Evolutionary conservation across 2,797 vertebrate genomes (phyloP).

Genomic region (Apogon talboti): DNA sequence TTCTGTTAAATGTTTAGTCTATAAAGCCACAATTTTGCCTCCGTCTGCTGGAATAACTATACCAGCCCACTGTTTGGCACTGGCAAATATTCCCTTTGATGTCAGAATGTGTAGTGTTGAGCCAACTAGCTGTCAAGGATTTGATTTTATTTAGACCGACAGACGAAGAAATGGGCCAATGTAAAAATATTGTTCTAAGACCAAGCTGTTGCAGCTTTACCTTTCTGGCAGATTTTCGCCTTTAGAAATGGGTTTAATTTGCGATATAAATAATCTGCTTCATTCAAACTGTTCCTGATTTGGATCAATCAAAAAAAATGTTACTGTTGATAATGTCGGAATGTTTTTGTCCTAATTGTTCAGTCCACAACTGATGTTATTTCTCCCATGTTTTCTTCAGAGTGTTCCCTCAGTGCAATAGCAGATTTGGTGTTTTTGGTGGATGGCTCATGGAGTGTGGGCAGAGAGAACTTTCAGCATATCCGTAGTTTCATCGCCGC

Average conservation of each 20-base stretch:
- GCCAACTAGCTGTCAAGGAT: conserved; percentile 57
- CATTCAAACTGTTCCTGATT: conserved; percentile 7
- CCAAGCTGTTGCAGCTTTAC: conserved; percentile 24
- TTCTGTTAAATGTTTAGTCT: conserved; percentile 72
- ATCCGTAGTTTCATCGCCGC: conserved; percentile 93
- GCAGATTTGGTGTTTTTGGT: conserved; percentile 96
- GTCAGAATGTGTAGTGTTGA: conserved; percentile 54
- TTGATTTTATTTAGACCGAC: conserved; percentile 60
- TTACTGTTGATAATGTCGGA: neutral
- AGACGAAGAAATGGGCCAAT: conserved; percentile 35
- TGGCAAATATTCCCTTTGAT: conserved; percentile 67
- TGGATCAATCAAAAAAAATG: conserved; percentile 14
- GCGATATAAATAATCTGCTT: conserved; percentile 23
- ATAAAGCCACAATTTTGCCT: conserved; percentile 60
- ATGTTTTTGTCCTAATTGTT: conserved; percentile 3
- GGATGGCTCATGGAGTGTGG: conserved; percentile 99
- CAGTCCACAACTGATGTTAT: conserved; percentile 18
- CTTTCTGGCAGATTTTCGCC: conserved; percentile 38
- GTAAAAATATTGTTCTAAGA: conserved; percentile 43
- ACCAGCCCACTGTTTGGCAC: conserved; percentile 70
- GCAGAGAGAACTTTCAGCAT: conserved; percentile 94
- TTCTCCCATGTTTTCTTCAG: conserved; percentile 75
- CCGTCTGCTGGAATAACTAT: conserved; percentile 61
- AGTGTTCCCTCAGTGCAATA: conserved; percentile 92
- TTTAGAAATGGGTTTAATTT: conserved; percentile 12